Percentiles rank a stretch among this genome's conserved stretches.
Evolutionary conservation across 2,797 vertebrate species (phyloP).

Genomic region (Phalanger gymnotis): DNA sequence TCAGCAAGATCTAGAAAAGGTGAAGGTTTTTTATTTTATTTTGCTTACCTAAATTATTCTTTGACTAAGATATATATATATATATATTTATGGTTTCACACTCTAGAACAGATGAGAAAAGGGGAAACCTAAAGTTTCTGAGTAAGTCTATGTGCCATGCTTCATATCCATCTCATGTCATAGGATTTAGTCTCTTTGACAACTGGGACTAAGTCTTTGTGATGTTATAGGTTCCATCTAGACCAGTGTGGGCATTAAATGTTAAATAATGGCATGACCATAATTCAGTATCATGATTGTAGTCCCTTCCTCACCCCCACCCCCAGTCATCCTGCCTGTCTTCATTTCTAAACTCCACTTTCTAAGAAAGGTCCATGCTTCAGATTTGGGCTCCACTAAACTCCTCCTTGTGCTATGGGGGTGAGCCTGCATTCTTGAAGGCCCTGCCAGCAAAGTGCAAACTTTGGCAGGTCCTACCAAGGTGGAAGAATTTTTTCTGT

Average conservation of each 20-base stretch:
- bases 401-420: not conserved
- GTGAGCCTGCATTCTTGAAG: not conserved
- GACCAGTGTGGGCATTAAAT: conserved; percentile 25
- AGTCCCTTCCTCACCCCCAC: not conserved
- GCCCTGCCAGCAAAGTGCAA: not conserved
- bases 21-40: conserved; percentile 75
- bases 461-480: not conserved
- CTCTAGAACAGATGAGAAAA: not conserved
- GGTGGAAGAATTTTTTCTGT: not conserved
- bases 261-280: conserved; percentile 16
- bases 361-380: not conserved
- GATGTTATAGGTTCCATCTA: conserved; percentile 9
- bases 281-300: conserved; percentile 18
- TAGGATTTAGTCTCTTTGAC: conserved; percentile 12
- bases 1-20: conserved; percentile 97
- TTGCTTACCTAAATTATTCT: not conserved
- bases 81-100: not conserved
- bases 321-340: not conserved
- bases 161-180: conserved; percentile 12
- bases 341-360: not conserved
- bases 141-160: conserved; percentile 21
- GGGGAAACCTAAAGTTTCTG: not conserved
- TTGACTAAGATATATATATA: not conserved
- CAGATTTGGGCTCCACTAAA: not conserved
- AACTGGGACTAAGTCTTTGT: conserved; percentile 31